Evolutionary conservation across 2,113 vertebrate species (phyloP).

Genomic region (Labeo catla): DNA sequence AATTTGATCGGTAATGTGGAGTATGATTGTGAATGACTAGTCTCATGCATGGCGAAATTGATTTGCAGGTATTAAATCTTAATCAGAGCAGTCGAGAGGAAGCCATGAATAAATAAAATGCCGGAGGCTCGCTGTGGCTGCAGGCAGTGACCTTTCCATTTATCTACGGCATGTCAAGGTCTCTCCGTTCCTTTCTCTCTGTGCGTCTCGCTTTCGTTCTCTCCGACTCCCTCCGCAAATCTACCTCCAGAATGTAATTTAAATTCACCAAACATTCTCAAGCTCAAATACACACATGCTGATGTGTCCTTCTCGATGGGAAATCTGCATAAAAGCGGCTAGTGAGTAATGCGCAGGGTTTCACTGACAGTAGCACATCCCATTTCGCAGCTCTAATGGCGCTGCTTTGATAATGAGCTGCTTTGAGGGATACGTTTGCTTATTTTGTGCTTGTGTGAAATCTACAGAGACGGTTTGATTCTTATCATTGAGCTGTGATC

Average conservation of each 20-base stretch:
- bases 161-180: constrained; percentile 63
- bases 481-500: constrained; percentile 39
- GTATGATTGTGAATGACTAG: constrained; percentile 48
- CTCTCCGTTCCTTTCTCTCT: constrained; percentile 47
- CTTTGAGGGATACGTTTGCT: constrained; percentile 37
- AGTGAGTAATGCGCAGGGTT: constrained; percentile 10
- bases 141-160: constrained; percentile 64
- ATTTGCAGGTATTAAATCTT: constrained; percentile 63
- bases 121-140: constrained; percentile 57
- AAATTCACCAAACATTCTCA: neutral
- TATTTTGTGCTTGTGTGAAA: constrained; percentile 33
- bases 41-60: constrained; percentile 55
- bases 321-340: neutral
- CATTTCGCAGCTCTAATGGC: constrained; percentile 40
- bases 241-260: constrained; percentile 20
- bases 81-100: constrained; percentile 57
- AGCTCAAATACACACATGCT: neutral
- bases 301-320: constrained; percentile 6
- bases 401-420: constrained; percentile 43
- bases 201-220: neutral
- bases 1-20: constrained; percentile 54
- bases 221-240: constrained; percentile 21
- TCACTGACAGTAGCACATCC: constrained; percentile 30
- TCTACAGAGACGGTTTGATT: neutral
- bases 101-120: constrained; percentile 64